Evolutionary conservation across 1,140 invertebrate species (phyloP).

Genomic region (Apis florea): DNA sequence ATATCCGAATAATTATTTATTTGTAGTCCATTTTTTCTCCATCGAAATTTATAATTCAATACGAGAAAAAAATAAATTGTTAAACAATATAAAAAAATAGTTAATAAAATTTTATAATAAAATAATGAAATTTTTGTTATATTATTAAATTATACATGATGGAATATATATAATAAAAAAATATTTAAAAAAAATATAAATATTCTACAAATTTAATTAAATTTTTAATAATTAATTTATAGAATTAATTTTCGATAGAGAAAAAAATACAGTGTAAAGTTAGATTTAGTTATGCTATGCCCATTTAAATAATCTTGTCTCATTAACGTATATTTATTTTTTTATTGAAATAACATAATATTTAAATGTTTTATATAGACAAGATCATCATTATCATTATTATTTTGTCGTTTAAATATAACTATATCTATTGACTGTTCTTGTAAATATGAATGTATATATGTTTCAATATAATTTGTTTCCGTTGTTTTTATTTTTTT

Average conservation of each 20-base stretch:
- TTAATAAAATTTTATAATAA: neutral
- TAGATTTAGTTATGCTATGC: slow-evolving; percentile 39
- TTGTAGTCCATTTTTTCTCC: slow-evolving; percentile 39
- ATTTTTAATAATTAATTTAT: too few species aligned
- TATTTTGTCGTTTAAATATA: slow-evolving; percentile 36
- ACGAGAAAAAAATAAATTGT: neutral
- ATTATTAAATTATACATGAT: neutral
- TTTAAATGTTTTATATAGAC: slow-evolving; percentile 21
- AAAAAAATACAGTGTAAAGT: slow-evolving; percentile 37
- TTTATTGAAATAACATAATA: slow-evolving; percentile 3
- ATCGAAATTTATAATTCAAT: slow-evolving; percentile 19
- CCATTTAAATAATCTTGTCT: slow-evolving; percentile 41
- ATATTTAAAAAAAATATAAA: neutral
- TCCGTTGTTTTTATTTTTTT: slow-evolving; percentile 4
- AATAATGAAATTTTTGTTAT: neutral
- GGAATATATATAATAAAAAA: neutral
- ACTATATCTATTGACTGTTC: slow-evolving; percentile 45
- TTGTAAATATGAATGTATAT: slow-evolving; percentile 33
- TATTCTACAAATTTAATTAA: neutral
- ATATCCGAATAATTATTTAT: slow-evolving; percentile 38
- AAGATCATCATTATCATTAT: slow-evolving; percentile 26
- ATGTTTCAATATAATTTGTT: slow-evolving; percentile 33
- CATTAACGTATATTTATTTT: neutral
- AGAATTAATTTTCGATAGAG: slow-evolving; percentile 31
- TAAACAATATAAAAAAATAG: neutral